Percentiles rank a stretch among this genome's conserved stretches.
Evolutionary conservation across 1,140 invertebrate species (phyloP).

Genomic region (Aporrectodea caliginosa): DNA sequence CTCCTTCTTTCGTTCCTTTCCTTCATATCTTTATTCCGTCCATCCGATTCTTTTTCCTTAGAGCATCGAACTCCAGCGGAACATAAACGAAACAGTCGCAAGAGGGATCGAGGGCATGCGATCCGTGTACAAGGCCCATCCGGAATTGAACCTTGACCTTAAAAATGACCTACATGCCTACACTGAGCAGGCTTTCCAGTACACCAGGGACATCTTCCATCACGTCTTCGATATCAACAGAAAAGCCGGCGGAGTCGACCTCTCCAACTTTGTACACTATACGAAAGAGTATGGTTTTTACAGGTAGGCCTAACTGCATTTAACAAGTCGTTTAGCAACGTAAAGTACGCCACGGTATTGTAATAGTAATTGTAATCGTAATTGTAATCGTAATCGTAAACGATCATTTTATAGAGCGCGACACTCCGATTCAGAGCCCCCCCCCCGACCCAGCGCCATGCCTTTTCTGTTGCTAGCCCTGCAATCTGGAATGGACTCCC

Average conservation of each 20-base stretch:
- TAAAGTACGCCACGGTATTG: too few relatives aligned
- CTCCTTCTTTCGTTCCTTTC: too few relatives aligned
- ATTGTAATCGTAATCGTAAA: too few relatives aligned
- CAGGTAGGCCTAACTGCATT: too few relatives aligned
- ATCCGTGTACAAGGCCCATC: not conserved
- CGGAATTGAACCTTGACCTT: not conserved
- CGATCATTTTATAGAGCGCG: too few relatives aligned
- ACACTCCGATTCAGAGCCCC: too few relatives aligned
- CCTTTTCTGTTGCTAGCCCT: too few relatives aligned
- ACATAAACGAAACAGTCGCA: not conserved
- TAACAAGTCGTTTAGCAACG: too few relatives aligned
- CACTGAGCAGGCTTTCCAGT: not conserved
- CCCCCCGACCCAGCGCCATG: too few relatives aligned
- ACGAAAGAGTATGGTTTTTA: not conserved
- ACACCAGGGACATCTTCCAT: not conserved
- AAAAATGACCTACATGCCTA: not conserved
- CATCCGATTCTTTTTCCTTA: not conserved
- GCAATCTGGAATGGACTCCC: too few relatives aligned
- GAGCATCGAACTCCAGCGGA: not conserved
- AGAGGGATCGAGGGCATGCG: not conserved
- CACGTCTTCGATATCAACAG: not conserved
- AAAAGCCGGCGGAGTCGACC: not conserved
- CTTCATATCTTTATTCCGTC: too few relatives aligned
- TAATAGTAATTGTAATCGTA: too few relatives aligned
- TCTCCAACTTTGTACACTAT: not conserved